phyloP scores from a whole-genome alignment of 1,140 invertebrate genomes.

The Wasmannia auropunctata region DNA sequence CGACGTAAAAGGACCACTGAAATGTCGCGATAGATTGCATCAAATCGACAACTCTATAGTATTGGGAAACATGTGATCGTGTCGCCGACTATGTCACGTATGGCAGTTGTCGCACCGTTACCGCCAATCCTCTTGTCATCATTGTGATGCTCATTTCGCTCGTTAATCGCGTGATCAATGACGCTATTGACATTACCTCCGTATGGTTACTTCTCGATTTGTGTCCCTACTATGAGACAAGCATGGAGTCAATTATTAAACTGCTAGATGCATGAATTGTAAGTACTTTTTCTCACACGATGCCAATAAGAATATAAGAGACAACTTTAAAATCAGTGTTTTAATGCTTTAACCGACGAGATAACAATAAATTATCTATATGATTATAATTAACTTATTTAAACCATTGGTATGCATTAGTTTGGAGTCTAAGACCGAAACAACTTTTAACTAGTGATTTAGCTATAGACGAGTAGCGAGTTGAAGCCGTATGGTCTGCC shows the following conservation, averaged over 20 bases:
- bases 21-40: conserved; percentile 32
- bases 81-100: conserved; percentile 22
- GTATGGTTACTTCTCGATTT: background rate
- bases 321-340: background rate
- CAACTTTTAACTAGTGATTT: background rate
- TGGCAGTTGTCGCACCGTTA: conserved; percentile 33
- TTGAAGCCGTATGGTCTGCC: background rate
- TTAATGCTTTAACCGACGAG: background rate
- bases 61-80: conserved; percentile 7
- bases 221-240: background rate
- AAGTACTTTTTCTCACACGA: background rate
- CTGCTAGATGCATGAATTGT: background rate
- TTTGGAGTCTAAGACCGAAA: background rate
- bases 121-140: conserved; percentile 26
- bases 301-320: background rate
- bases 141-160: conserved; percentile 56
- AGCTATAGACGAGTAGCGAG: background rate
- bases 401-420: background rate
- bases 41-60: background rate
- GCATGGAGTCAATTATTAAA: background rate
- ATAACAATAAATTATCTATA: background rate
- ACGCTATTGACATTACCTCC: conserved; percentile 21
- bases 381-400: background rate
- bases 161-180: conserved; percentile 64
- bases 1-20: conserved; percentile 21